These are phyloP conservation scores for Sebastes iracundus DNA, from an alignment of 2,797 vertebrate genomes.

Conservation along the genomic window DNA sequence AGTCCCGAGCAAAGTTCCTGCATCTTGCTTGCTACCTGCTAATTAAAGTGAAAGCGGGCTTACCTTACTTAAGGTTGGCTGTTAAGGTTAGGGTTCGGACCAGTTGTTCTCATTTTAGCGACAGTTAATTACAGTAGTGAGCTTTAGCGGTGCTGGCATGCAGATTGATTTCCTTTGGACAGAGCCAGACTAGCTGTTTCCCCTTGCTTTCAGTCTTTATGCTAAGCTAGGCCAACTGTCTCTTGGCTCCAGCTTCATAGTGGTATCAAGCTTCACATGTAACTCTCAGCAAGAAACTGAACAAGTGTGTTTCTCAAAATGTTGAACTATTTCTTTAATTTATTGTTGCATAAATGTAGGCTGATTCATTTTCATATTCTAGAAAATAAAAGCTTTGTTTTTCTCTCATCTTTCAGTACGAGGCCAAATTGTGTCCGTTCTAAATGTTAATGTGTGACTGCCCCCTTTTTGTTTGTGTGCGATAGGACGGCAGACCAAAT, in stretches of 20 bases:
- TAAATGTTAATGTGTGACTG: slow-evolving; percentile 43
- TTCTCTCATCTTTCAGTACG: not conserved
- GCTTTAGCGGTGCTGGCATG: not conserved
- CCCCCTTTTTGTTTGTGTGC: slow-evolving; percentile 33
- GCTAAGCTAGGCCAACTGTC: not conserved
- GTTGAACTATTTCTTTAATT: not conserved
- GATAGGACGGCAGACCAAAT: slow-evolving; percentile 49
- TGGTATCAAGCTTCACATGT: not conserved
- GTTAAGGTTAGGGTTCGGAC: too few relatives aligned
- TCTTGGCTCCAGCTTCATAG: not conserved
- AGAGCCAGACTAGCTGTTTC: not conserved
- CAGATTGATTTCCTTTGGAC: not conserved
- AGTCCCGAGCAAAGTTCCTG: too few relatives aligned
- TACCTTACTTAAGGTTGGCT: too few relatives aligned
- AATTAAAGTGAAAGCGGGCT: rapidly evolving
- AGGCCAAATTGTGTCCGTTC: slow-evolving; percentile 8
- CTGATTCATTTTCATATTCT: not conserved
- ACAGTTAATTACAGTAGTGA: not conserved
- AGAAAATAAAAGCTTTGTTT: not conserved
- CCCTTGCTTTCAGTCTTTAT: not conserved
- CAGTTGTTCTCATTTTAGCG: too few relatives aligned
- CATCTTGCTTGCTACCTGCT: too few relatives aligned
- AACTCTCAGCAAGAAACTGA: not conserved
- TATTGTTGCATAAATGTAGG: not conserved
- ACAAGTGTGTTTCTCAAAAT: not conserved